Evolutionary conservation across 1,140 invertebrate genomes (phyloP), one percentile per base, ranked within the genome.

Genomic region (Dufourea novaeangliae): DNA sequence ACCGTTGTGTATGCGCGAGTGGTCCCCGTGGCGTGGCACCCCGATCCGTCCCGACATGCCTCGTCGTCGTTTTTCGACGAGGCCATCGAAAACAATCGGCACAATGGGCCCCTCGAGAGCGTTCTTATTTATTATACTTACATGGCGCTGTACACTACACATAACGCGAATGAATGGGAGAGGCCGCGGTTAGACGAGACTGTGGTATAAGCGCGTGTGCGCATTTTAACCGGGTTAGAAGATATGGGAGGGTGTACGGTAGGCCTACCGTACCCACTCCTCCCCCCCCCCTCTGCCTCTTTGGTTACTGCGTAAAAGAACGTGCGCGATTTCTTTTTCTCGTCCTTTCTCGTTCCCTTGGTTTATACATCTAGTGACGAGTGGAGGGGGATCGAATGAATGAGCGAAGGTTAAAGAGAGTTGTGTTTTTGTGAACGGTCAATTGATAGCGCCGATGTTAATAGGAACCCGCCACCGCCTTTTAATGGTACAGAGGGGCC

Each of bases 111-210:
- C 76, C 85, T 59, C n/a, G n/a, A n/a, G 72, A 86, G 59, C 84
- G 62, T 83, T 85, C 81, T 85, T 83, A 86, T 80, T 86, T 86
- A 83, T 86, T 84, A 84, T 84, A 84, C 82, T 84, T 84, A 84
- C 64, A 80, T 54, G 69, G 77, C 77, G 56, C 76, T 70, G 72
- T 75, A 64, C 70, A 59, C 69, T 63, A 72, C 72, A 72, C 72
- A 78, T 78, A 82, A 82, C 81, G 69, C 70, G 75, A 54, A 39
- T 71, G 78, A 84, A 79, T 62, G 71, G 64, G 44, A 73, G 75
- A 63, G 59, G 12, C 59, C 61, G 61, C 37, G 67, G 61, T 83
- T 77, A 56, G 79, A 82, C 68, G 72, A 29, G 71, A 73, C 39
- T n/a, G 54, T 46, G 79, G 44, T n/a, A n/a, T n/a, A 67, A 67